Base-by-base conservation (phyloP, 2,888 invertebrate species). In the Pomacea canaliculata region DNA sequence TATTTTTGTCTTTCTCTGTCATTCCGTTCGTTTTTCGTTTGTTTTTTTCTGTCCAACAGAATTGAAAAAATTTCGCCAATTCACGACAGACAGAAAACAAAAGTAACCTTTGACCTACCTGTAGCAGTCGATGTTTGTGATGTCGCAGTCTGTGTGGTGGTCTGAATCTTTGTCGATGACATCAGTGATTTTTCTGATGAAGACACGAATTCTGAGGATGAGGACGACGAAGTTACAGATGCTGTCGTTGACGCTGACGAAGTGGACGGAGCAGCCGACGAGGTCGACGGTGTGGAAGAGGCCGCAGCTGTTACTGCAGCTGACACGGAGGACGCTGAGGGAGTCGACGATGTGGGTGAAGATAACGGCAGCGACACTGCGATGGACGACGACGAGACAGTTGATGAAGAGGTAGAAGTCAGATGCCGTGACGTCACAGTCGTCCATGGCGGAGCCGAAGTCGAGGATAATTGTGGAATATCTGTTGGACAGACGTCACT, bases 221-320 rank as follows among this genome's bases (percentile, higher is more conserved):
- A 56, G 12, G 65, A 23, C 27, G 73, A 59, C 56, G 63, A 51
- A 37, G 73, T 60, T 56, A 76, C 59, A 51, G 76, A 65, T 69
- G 72, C 0, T 48, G 78, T 49, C 66, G 70, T 12, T 76, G 76
- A 67, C 56, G 68, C 18, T 63, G 78, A 65, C 49, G 76, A 46
- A 63, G 71, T 3, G 48, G 73, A 70, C 70, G 73, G 13, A 49
- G 69, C 23, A 16, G 23, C 23, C 23, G 76, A 70, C 0, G 76
- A 59, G 18, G 23, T 23, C 23, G 23, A 23, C 23, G 23, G 23
- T 23, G 23, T 23, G 23, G 60, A 7, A 27, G 73, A 46, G 56
- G 27, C 27, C 23, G 71, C 51, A 62, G 78, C 62, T 65, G 75
- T 63, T 70, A 67, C 23, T 23, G 23, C 5, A 62, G 74, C 19